Percentiles rank a stretch among this genome's conserved stretches.
Evolutionary conservation across 2,113 vertebrate species (phyloP).

Genomic region (Urocolius indicus): DNA sequence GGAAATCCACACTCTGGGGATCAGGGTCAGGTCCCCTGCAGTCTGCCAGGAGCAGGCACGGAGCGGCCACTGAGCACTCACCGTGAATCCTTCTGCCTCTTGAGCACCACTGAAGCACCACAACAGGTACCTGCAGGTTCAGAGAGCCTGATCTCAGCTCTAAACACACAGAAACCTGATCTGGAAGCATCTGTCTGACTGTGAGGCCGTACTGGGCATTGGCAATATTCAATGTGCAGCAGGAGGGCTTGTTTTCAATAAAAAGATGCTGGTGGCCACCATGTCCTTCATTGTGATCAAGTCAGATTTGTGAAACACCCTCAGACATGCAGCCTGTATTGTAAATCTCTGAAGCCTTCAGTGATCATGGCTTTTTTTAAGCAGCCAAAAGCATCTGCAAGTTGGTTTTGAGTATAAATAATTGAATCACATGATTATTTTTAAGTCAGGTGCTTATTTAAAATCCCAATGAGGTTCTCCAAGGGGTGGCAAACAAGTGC

Average conservation of each 20-base stretch:
- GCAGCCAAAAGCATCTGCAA: not conserved
- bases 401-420: constrained; percentile 11
- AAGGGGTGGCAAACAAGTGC: not conserved
- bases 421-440: not conserved
- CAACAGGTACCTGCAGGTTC: not conserved
- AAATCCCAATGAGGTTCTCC: not conserved
- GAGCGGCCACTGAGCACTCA: not conserved
- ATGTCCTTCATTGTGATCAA: not conserved
- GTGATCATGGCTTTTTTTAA: constrained; percentile 14
- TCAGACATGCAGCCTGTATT: not conserved
- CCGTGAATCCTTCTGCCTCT: not conserved
- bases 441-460: constrained; percentile 1
- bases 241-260: not conserved
- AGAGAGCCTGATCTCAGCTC: not conserved
- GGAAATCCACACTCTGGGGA: not conserved
- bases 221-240: not conserved
- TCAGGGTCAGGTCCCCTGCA: not conserved
- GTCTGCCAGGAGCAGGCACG: not conserved
- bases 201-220: not conserved
- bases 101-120: not conserved
- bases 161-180: not conserved
- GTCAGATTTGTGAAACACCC: not conserved
- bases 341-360: not conserved
- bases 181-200: not conserved
- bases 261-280: not conserved